Conservation (phyloP, 2,797 vertebrate genomes). For the Vultur gryphus region DNA sequence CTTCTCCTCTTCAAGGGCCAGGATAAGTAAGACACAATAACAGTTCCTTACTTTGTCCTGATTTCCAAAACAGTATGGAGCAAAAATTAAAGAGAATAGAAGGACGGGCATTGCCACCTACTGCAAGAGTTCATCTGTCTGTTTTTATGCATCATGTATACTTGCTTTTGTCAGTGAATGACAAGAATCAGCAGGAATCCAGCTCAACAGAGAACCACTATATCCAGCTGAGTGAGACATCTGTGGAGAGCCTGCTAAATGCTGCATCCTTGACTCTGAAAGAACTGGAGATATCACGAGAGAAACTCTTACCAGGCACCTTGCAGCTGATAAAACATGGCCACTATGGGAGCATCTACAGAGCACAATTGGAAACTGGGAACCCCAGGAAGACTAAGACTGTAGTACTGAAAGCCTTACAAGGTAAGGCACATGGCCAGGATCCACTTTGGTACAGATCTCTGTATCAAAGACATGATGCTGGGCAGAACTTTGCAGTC, state of each 20-base stretch:
- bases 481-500: not conserved
- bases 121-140: not conserved
- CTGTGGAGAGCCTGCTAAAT: constrained; percentile 56
- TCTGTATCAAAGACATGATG: not conserved
- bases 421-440: constrained; percentile 28
- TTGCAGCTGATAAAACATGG: constrained; percentile 57
- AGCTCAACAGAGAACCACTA: not conserved
- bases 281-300: constrained; percentile 64
- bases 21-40: not conserved
- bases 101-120: not conserved
- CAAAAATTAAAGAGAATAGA: not conserved
- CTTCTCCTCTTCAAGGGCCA: not conserved
- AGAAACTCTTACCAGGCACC: constrained; percentile 40
- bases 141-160: not conserved
- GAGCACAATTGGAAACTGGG: constrained; percentile 15
- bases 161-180: constrained; percentile 19
- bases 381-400: not conserved
- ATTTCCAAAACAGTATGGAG: not conserved
- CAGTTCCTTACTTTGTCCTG: not conserved
- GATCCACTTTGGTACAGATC: not conserved
- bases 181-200: not conserved
- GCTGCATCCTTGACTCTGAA: constrained; percentile 36
- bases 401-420: constrained; percentile 67
- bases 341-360: constrained; percentile 61
- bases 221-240: constrained; percentile 53